phyloP scores from a whole-genome alignment of 2,113 vertebrate genomes.

The Cyanocitta stelleri region DNA sequence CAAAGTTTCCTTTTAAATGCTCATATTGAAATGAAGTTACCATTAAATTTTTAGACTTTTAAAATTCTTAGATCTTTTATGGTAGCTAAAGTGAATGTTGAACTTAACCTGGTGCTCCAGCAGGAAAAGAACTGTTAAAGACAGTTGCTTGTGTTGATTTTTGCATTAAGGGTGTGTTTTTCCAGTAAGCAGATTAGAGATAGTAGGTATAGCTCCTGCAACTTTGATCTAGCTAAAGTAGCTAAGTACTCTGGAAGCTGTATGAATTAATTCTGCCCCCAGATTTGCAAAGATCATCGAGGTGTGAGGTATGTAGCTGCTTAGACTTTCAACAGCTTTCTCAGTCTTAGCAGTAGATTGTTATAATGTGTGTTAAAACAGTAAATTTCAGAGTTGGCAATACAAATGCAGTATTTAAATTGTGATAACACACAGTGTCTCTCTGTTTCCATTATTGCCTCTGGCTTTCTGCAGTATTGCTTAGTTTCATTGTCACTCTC shows the following conservation, averaged over 20 bases:
- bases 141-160: background rate
- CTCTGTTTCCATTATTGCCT: background rate
- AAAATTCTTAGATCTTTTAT: background rate
- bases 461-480: background rate
- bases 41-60: background rate
- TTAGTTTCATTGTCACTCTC: conserved; percentile 5
- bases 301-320: background rate
- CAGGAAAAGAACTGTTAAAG: background rate
- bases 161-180: background rate
- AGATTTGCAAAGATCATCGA: background rate
- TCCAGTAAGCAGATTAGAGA: background rate
- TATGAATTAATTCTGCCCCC: background rate
- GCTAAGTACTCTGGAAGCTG: background rate
- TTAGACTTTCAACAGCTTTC: background rate
- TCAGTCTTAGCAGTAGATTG: background rate
- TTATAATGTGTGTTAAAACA: background rate
- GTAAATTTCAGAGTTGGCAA: background rate
- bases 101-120: background rate
- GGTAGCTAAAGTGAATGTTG: background rate
- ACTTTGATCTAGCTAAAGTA: background rate
- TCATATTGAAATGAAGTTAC: background rate
- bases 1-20: background rate
- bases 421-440: background rate
- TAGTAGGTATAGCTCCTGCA: background rate
- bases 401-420: background rate